Base-by-base conservation (phyloP, 2,113 vertebrate species). In the Sinocyclocheilus anophthalmus region DNA sequence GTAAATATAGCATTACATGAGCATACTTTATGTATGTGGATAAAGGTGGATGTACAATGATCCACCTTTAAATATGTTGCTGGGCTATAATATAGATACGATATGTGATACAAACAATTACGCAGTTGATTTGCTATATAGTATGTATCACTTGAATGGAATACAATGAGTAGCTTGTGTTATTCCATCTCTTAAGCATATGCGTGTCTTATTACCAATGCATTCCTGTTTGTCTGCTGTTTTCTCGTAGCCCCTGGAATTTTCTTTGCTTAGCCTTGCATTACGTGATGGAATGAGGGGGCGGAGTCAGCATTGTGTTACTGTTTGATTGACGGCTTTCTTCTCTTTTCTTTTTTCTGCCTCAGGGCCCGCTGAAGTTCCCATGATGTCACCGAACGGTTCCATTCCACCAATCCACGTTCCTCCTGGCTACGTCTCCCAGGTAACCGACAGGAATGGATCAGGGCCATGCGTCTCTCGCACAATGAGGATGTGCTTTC, bases 321-420 rank as follows among this genome's bases (percentile, higher is more conserved):
- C 78, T 42, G 9, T 55, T 61, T 84, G 88, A 85, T 85, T 88
- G 86, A 90, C 72, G 30, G 13, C 33, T 24, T 50, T 83, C 75
- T 76, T 63, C 30, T 85, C 59, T 76, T 63, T 13, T 76, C 10
- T 77, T 67, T 83, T 50, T 76, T 26, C 50, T 86, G 50, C 70
- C 65, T 59, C 83, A 97, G 96, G 96, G 87, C 96, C 96, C 45
- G 96, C 96, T 72, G 96, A 97, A 88, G 96, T 97, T 92, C 96
- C 96, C 89, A 97, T 97, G 96, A 96, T 97, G 96, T 97, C 96
- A 91, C 96, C 95, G 20, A 97, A 97, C 83, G 96, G 96, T 88
- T 97, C 96, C 91, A 97, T 97, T 88, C 96, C 96, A 86, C 96
- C 96, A 85, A 97, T 97, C 87, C 96, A 97, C n/a, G 96, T 97